Evolutionary conservation across 2,113 vertebrate species (phyloP).

Genomic region (Hydropotes inermis): DNA sequence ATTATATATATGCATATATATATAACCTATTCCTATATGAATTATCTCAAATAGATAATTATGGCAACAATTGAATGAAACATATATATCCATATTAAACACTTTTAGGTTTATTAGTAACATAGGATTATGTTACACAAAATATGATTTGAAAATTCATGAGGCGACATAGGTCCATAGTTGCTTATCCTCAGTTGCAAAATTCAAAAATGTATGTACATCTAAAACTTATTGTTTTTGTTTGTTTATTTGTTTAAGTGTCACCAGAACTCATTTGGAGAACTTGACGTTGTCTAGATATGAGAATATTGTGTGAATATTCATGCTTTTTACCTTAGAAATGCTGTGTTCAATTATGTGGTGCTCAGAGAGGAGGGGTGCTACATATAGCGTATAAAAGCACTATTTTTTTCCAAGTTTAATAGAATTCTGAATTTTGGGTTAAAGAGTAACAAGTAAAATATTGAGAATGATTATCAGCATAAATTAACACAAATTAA

Average conservation of each 20-base stretch:
- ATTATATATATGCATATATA: background rate
- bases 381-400: background rate
- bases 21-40: background rate
- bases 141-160: background rate
- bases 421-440: background rate
- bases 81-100: background rate
- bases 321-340: background rate
- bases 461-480: background rate
- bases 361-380: background rate
- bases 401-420: background rate
- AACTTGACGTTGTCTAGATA: background rate
- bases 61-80: background rate
- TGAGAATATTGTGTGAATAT: background rate
- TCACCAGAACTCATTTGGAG: background rate
- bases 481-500: background rate
- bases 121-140: background rate
- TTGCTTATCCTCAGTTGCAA: background rate
- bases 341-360: background rate
- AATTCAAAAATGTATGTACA: background rate
- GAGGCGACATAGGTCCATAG: background rate
- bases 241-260: background rate
- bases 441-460: background rate
- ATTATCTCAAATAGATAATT: background rate
- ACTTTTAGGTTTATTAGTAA: background rate
- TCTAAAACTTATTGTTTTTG: background rate